Evolutionary conservation across 2,113 vertebrate species (phyloP), one percentile per base, ranked within the genome.

Genomic region (Crotalus horridus): DNA sequence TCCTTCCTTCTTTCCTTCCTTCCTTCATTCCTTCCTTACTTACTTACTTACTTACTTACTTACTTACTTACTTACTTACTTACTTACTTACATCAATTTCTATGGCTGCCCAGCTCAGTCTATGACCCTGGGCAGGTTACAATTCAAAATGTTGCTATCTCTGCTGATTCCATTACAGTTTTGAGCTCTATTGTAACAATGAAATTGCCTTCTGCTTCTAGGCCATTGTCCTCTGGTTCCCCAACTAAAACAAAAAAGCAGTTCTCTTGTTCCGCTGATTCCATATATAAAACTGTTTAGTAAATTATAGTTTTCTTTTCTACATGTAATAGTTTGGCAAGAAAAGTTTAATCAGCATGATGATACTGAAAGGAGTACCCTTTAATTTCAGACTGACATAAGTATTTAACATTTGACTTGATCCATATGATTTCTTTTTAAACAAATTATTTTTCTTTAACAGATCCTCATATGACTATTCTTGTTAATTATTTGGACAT

Each of bases 271-370:
- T 86, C 46, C 54, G 13, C 21, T 53, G 21, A 20, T 46, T 86
- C 29, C 46, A 13, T n/a, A 55, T 39, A 48, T 58, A 39, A 90
- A 90, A 87, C 17, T 58, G 64, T 90, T 90, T 46, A 89, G 81
- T 87, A 87, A 69, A 87, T 93, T 87, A 87, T 51, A 93, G 88
- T 48, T 86, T 59, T 54, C n/a, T 85, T 85, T 93, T 93, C 88
- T 61, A 59, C 85, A 89, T 93, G 85, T 90, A 51, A 58, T 46
- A 13, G 4, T 61, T 8, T 54, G 56, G 46, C 11, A 24, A 43
- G 8, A 51, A 64, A 89, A 85, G 54, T 85, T 59, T 23, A 89
- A 24, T 39, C 64, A 92, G 24, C n/a, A n/a, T 69, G 61, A 53
- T 1, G 13, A 39, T 51, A 24, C 74, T 0, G 6, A 92, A 88